Evolutionary conservation across 1,140 invertebrate species (phyloP).

Genomic region (Heliconius hermathena): DNA sequence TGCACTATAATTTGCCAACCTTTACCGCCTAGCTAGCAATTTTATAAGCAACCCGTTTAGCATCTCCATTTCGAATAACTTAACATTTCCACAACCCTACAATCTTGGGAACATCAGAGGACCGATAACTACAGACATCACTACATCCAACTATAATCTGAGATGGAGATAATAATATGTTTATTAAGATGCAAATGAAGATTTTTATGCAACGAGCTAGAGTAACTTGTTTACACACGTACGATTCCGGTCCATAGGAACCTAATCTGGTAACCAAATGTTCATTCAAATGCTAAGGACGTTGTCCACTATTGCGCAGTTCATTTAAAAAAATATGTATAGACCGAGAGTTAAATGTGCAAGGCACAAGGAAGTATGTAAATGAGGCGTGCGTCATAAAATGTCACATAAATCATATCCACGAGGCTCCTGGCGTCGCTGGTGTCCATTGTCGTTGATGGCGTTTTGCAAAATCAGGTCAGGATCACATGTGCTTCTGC

Average conservation of each 20-base stretch:
- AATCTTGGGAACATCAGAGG: slow-evolving; percentile 4
- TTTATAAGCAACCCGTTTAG: slow-evolving; percentile 61
- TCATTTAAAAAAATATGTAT: slow-evolving; percentile 66
- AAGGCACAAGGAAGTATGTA: slow-evolving; percentile 75
- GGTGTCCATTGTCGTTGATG: slow-evolving; percentile 60
- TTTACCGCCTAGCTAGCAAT: slow-evolving; percentile 67
- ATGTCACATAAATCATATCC: slow-evolving; percentile 80
- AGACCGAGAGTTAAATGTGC: slow-evolving; percentile 69
- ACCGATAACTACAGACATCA: not conserved
- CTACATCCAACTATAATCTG: slow-evolving; percentile 10
- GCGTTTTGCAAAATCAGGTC: slow-evolving; percentile 75
- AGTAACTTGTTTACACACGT: slow-evolving; percentile 60
- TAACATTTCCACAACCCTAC: slow-evolving; percentile 12
- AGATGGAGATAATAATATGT: not conserved
- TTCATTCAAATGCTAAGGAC: slow-evolving; percentile 77
- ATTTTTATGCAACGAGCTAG: slow-evolving; percentile 36
- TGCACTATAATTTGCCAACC: slow-evolving; percentile 73
- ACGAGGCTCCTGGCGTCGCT: slow-evolving; percentile 60
- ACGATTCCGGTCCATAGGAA: slow-evolving; percentile 64
- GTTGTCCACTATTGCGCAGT: slow-evolving; percentile 61
- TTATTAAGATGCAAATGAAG: slow-evolving; percentile 43
- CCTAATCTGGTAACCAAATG: slow-evolving; percentile 81
- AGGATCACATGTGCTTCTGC: slow-evolving; percentile 77
- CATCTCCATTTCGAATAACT: slow-evolving; percentile 52
- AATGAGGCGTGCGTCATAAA: slow-evolving; percentile 79